Evolutionary conservation across 1,140 invertebrate genomes (phyloP), one percentile per base, ranked within the genome.

Genomic region (Bicyclus anynana): DNA sequence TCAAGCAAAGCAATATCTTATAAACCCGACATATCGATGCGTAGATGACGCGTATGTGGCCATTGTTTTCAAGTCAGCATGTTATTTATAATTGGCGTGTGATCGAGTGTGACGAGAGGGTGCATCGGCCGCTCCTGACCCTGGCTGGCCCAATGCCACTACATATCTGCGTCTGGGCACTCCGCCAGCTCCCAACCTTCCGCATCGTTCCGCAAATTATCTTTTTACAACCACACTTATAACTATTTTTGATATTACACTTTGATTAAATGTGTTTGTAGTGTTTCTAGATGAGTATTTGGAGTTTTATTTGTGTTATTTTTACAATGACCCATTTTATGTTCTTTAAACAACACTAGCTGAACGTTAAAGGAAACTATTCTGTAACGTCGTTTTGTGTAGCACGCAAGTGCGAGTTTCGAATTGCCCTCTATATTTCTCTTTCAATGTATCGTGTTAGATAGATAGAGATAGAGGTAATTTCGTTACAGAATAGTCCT

Each of bases 71-170:
- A 18, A 58, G 49, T 61, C 35, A 38, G 21, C 38, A 46, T 46
- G 59, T 61, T 60, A 60, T 69, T 61, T 66, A 63, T 72, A 61
- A 68, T 72, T 66, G 62, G 59, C 64, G 67, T 69, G 65, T 69
- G 68, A 67, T 65, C 59, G 61, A 69, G 62, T 63, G 72, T 70
- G 74, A 72, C 63, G 76, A 63, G 18, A 38, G 57, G 68, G 81
- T 71, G 77, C 80, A 80, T 81, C 73, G 83, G 53, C 83, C 83
- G 83, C 77, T 84, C 83, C 75, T 86, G 83, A 86, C 83, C 83
- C 73, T 86, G 83, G 72, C 77, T 82, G 82, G 77, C 74, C 78
- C 79, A 84, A 82, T 84, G 81, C 81, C 81, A 84, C 78, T 56
- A 70, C 70, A 67, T 68, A 74, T 77, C 67, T 69, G 67, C 67